A percentile compares a stretch with the other conserved stretches of the same genome.
These are phyloP conservation scores for Leptobrachium ailaonicum DNA, from an alignment of 2,113 vertebrate species.

Conservation along the genomic window DNA sequence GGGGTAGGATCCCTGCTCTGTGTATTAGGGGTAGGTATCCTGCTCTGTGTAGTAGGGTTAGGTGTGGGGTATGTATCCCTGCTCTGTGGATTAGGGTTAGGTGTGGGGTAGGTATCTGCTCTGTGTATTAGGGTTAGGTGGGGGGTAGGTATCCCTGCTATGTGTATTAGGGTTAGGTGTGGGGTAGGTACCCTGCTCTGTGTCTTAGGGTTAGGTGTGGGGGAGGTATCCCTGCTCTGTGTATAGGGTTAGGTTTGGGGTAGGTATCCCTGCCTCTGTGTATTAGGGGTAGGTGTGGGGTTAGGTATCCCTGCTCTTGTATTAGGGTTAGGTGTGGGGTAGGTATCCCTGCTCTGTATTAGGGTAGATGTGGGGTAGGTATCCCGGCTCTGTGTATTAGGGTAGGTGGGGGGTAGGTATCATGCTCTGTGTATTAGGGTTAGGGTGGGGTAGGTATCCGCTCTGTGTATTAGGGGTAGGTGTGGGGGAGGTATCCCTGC, in stretches of 20 bases:
- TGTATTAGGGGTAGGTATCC: neutral
- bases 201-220: neutral
- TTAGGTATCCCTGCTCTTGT: neutral
- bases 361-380: neutral
- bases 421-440: neutral
- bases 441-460: no score
- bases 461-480: no score
- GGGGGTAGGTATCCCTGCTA: neutral
- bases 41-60: neutral
- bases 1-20: neutral
- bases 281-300: neutral
- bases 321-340: neutral
- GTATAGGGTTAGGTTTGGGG: neutral
- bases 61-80: neutral
- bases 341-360: neutral
- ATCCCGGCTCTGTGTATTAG: neutral
- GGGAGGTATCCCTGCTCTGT: neutral
- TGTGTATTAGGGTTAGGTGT: neutral
- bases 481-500: neutral
- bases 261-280: neutral
- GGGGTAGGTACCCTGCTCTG: neutral
- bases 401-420: no score
- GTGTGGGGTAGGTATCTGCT: neutral
- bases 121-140: neutral
- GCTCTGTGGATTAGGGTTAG: neutral